Evolutionary conservation across 2,797 vertebrate species (phyloP).

Genomic region (Ctenosaura bakeri): DNA sequence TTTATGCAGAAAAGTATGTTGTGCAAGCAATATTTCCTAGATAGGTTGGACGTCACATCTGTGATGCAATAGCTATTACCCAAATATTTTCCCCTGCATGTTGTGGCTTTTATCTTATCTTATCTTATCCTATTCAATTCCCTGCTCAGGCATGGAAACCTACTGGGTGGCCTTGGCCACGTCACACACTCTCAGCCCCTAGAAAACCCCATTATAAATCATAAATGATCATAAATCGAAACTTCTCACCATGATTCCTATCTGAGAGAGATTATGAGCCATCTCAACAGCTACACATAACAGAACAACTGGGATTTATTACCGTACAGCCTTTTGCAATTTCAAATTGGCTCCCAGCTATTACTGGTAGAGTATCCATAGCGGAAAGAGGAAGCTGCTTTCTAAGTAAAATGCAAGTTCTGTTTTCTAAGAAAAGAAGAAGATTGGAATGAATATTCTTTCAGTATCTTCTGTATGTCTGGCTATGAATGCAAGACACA

Average conservation of each 20-base stretch:
- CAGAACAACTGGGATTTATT: neutral
- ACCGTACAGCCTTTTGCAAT: neutral
- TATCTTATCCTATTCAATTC: no score
- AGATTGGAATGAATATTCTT: neutral
- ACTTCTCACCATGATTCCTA: neutral
- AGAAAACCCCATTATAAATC: no score
- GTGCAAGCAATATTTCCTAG: neutral
- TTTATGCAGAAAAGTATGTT: neutral
- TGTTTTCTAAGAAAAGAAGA: neutral
- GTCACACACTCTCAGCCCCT: no score
- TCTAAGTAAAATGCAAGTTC: conserved; percentile 18
- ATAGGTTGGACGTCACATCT: neutral
- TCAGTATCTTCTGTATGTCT: no score
- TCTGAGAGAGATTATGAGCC: neutral
- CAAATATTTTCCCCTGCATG: neutral
- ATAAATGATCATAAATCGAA: no score
- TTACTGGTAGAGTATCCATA: neutral
- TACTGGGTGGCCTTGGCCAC: no score
- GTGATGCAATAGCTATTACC: neutral
- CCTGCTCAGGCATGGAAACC: no score
- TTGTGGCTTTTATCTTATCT: neutral
- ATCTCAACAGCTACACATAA: neutral
- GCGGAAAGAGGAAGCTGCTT: neutral
- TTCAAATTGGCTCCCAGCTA: neutral
- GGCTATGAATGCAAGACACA: neutral